Evolutionary conservation across 2,888 invertebrate species (phyloP), one percentile per base, ranked within the genome.

Genomic region (Troides aeacus): DNA sequence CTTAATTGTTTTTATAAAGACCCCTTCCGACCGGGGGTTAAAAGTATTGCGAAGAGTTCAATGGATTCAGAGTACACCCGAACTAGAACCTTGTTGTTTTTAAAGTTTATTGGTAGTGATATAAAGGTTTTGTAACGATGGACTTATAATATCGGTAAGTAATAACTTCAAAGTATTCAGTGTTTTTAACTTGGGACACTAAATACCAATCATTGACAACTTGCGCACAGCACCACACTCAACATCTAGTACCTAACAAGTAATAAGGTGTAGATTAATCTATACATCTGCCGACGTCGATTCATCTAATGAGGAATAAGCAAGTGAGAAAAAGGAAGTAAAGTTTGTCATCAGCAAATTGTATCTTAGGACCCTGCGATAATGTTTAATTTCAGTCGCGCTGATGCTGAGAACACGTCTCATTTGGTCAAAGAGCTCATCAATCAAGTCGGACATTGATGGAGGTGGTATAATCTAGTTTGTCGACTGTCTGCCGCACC

Each of bases 401-500:
- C 6, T 17, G 15, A 63, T 12, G 53, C 69, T 42, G 67, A 65
- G 64, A 23, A 53, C 62, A 23, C 66, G 76, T 78, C 80, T 85
- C 81, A 85, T 86, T 85, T 85, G 83, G 77, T 78, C 78, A 79
- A 78, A 77, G 75, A 79, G 72, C 81, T 84, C 88, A 89, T 89
- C 89, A 88, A 89, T 89, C 89, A 88, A 79, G 72, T 75, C 68
- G 81, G 86, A 86, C 84, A 81, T 84, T 88, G 88, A 89, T 85
- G 88, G 85, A 86, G 84, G 88, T 79, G 81, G 78, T 81, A 81
- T 89, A 88, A 88, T 89, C 87, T 81, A 84, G 88, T 89, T 89
- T 84, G 87, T 84, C 79, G 78, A 79, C 75, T 82, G 82, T 85
- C 84, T 83, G 84, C 84, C 84, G 79, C 76, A 79, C 77, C 74